Evolutionary conservation across 2,888 invertebrate genomes (phyloP).

Genomic region (Campoplex capitator): DNA sequence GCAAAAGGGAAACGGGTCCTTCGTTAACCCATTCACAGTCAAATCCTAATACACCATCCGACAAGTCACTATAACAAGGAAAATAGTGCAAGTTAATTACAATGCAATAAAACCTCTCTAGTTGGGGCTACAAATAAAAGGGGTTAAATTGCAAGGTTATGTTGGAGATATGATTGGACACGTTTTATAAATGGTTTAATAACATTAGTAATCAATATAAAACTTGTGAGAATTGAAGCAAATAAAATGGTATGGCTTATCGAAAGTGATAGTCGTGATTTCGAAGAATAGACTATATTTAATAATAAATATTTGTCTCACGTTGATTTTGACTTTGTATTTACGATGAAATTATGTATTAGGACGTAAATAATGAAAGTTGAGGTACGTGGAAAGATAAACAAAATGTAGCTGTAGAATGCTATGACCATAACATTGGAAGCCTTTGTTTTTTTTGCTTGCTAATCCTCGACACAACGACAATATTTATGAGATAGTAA

Average conservation of each 20-base stretch:
- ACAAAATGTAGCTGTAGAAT: not conserved
- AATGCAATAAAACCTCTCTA: not conserved
- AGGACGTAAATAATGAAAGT: not conserved
- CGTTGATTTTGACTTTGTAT: not conserved
- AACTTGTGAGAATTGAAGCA: not conserved
- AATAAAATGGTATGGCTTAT: not conserved
- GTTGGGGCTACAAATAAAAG: not conserved
- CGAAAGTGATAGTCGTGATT: not conserved
- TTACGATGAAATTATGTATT: not conserved
- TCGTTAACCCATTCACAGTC: conserved; percentile 93
- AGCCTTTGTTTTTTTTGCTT: conserved; percentile 19
- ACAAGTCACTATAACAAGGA: conserved; percentile 77
- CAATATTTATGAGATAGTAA: conserved; percentile 5
- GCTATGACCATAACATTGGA: not conserved
- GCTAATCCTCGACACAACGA: not conserved
- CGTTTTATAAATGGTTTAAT: not conserved
- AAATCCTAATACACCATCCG: conserved; percentile 88
- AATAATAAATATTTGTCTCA: not conserved
- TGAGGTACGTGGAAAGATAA: not conserved
- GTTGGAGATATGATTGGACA: not conserved
- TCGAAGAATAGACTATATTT: not conserved
- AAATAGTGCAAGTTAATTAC: not conserved
- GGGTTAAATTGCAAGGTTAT: not conserved
- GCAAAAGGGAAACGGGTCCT: conserved; percentile 90
- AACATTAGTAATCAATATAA: not conserved